Evolutionary conservation across 2,888 invertebrate species (phyloP).

Genomic region (Galeruca laticollis): DNA sequence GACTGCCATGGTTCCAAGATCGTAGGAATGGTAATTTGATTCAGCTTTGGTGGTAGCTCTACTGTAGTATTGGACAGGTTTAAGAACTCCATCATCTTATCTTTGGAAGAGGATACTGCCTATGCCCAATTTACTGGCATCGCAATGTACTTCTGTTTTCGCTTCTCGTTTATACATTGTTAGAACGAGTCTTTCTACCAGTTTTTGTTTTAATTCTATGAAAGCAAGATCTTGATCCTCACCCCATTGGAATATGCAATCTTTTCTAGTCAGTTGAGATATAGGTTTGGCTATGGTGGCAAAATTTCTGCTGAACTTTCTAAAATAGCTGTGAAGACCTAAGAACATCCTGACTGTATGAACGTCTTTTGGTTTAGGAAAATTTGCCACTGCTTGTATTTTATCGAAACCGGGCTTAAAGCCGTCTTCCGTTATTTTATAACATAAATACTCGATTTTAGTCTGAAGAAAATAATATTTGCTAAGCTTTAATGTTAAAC

Average conservation of each 20-base stretch:
- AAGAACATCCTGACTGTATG: conserved; percentile 50
- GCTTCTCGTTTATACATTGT: conserved; percentile 46
- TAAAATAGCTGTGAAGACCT: conserved; percentile 49
- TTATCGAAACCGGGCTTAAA: conserved; percentile 42
- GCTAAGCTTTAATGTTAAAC: conserved; percentile 41
- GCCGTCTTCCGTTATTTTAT: conserved; percentile 40
- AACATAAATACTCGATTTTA: conserved; percentile 44
- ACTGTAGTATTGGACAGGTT: conserved; percentile 53
- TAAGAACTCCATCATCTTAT: conserved; percentile 43
- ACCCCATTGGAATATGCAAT: conserved; percentile 36
- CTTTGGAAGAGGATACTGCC: conserved; percentile 53
- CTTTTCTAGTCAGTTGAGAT: conserved; percentile 48
- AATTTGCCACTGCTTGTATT: conserved; percentile 52
- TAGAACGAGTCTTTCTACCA: conserved; percentile 44
- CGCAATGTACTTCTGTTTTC: no score
- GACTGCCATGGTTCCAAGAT: conserved; percentile 44
- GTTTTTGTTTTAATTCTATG: conserved; percentile 28
- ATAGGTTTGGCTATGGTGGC: conserved; percentile 49
- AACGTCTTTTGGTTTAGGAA: conserved; percentile 50
- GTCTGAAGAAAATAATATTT: conserved; percentile 45
- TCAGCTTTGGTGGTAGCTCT: conserved; percentile 39
- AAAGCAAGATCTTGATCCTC: conserved; percentile 33
- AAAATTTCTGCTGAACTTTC: conserved; percentile 51
- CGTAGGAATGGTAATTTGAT: conserved; percentile 40
- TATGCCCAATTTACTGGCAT: conserved; percentile 50